These are phyloP conservation scores for Artibeus lituratus DNA, from an alignment of 2,797 vertebrate genomes.

Conservation along the genomic window DNA sequence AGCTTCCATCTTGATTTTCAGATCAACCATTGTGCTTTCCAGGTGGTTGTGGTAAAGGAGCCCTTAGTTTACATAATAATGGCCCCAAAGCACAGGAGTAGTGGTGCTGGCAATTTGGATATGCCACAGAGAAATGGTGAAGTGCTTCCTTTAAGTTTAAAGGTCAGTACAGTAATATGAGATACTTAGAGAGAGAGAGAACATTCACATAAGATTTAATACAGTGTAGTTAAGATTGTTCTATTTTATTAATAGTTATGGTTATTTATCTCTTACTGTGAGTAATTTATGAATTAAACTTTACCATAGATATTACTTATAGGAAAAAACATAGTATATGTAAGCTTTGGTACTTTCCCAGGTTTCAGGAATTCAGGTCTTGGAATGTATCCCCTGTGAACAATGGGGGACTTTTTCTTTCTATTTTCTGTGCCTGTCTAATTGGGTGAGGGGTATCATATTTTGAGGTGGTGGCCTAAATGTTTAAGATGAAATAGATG, in stretches of 20 bases:
- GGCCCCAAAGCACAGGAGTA: too few species aligned
- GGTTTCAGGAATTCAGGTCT: not conserved
- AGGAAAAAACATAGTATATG: not conserved
- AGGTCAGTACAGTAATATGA: not conserved
- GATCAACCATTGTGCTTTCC: too few species aligned
- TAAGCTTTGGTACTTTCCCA: not conserved
- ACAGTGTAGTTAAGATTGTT: not conserved
- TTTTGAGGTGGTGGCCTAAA: not conserved
- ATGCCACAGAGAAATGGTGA: not conserved
- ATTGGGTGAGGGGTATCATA: not conserved
- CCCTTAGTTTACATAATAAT: not conserved
- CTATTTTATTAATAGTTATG: not conserved
- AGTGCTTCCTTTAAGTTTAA: not conserved
- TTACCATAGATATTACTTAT: not conserved
- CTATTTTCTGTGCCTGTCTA: not conserved
- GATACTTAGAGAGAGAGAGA: not conserved
- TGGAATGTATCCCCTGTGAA: not conserved
- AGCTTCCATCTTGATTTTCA: not conserved
- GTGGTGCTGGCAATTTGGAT: too few species aligned
- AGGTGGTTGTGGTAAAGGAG: not conserved
- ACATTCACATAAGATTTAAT: not conserved
- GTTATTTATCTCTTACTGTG: not conserved
- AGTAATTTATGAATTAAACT: not conserved
- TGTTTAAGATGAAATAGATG: not conserved
- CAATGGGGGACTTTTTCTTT: too few species aligned